Percentiles rank a stretch among this genome's conserved stretches.
These are phyloP conservation scores for Holacanthus passer DNA, from an alignment of 2,113 vertebrate genomes.

Conservation along the genomic window DNA sequence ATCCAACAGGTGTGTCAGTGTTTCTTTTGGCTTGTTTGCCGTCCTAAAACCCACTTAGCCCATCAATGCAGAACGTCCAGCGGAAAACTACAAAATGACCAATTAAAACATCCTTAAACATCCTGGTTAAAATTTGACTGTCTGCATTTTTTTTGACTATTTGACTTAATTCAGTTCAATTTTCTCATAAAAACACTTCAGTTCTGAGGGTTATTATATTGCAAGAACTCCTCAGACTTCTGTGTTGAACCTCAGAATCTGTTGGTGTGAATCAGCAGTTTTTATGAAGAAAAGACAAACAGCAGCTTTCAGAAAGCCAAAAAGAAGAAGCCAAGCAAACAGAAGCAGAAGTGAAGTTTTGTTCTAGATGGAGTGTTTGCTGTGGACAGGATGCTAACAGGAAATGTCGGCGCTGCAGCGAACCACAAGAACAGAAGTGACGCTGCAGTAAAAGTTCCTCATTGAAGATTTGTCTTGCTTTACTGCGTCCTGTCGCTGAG, in stretches of 20 bases:
- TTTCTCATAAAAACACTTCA: not conserved
- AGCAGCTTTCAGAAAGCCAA: not conserved
- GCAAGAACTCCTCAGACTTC: not conserved
- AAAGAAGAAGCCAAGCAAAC: not conserved
- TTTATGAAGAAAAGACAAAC: too few relatives aligned
- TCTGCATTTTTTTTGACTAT: too few relatives aligned
- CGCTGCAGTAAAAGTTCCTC: slow-evolving; percentile 16
- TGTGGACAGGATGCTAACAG: slow-evolving; percentile 23
- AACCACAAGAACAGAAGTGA: slow-evolving; percentile 52
- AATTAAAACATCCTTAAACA: not conserved
- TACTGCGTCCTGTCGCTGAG: not conserved
- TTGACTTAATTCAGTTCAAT: not conserved
- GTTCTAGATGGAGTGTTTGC: not conserved
- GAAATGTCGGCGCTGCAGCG: slow-evolving; percentile 26
- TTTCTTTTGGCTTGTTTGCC: not conserved
- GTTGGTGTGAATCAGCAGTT: not conserved
- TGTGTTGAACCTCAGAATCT: not conserved
- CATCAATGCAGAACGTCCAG: not conserved
- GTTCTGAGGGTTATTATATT: not conserved
- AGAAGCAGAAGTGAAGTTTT: slow-evolving; percentile 47
- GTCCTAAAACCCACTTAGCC: not conserved
- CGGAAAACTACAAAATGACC: not conserved
- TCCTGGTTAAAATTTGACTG: not conserved
- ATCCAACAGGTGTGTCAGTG: not conserved
- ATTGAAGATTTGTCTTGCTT: not conserved